phyloP scores from a whole-genome alignment of 2,888 invertebrate genomes.

The Platynereis dumerilii region DNA sequence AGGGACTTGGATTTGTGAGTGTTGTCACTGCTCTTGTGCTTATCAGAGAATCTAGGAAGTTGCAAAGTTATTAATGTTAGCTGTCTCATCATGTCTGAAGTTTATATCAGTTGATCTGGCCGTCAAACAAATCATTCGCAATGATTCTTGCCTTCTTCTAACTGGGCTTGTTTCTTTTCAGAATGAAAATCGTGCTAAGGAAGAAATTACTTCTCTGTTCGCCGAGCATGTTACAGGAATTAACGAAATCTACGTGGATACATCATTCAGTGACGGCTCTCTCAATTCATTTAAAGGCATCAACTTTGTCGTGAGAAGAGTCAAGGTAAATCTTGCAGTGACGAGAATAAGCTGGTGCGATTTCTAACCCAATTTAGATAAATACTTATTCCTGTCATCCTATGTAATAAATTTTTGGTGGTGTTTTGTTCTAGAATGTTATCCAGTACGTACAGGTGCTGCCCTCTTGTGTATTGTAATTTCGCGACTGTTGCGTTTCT shows the following conservation, averaged over 20 bases:
- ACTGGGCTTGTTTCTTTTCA: slow-evolving; percentile 48
- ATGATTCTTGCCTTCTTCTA: too few species aligned
- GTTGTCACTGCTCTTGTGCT: background rate
- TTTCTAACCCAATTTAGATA: too few species aligned
- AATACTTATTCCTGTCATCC: too few species aligned
- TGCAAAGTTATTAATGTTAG: too few species aligned
- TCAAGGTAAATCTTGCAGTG: slow-evolving; percentile 45
- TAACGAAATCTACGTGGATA: slow-evolving; percentile 70
- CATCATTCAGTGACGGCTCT: slow-evolving; percentile 43
- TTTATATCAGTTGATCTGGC: too few species aligned
- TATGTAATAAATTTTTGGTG: too few species aligned
- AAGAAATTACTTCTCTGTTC: slow-evolving; percentile 96
- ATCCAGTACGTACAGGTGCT: too few species aligned
- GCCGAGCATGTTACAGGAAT: slow-evolving; percentile 95
- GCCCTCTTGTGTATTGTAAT: too few species aligned
- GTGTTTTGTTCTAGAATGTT: too few species aligned
- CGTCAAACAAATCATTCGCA: too few species aligned
- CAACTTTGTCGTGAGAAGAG: slow-evolving; percentile 55
- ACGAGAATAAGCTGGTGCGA: background rate
- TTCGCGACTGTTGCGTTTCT: too few species aligned
- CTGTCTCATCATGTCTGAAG: background rate
- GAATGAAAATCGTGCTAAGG: slow-evolving; percentile 74
- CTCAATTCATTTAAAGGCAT: slow-evolving; percentile 43
- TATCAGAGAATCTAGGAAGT: background rate
- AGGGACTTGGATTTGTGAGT: slow-evolving; percentile 10